Evolutionary conservation across 1,140 invertebrate genomes (phyloP).

Genomic region (Tachypleus tridentatus): DNA sequence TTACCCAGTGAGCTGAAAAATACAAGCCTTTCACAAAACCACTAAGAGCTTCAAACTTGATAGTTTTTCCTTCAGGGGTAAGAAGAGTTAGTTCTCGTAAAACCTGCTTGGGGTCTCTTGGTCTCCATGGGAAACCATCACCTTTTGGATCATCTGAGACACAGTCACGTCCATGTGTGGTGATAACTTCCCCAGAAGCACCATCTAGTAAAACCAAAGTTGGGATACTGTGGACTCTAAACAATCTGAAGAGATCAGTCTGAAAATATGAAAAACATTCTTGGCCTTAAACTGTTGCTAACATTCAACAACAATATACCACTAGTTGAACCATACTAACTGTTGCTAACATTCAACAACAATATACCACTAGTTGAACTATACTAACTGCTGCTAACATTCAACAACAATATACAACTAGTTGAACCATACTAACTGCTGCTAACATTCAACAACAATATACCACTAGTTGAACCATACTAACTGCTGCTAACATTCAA

Average conservation of each 20-base stretch:
- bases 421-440: not conserved
- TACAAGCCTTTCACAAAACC: slow-evolving; percentile 58
- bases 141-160: slow-evolving; percentile 52
- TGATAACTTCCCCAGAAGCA: slow-evolving; percentile 44
- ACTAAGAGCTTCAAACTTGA: slow-evolving; percentile 29
- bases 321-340: not conserved
- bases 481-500: not conserved
- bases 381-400: not conserved
- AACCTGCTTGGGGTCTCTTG: slow-evolving; percentile 43
- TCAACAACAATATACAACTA: not conserved
- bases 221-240: slow-evolving; percentile 57
- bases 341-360: not conserved
- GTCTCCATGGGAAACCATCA: slow-evolving; percentile 55
- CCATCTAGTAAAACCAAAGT: slow-evolving; percentile 57
- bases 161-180: slow-evolving; percentile 50
- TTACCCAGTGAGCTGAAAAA: slow-evolving; percentile 72
- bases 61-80: slow-evolving; percentile 39
- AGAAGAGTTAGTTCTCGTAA: slow-evolving; percentile 48
- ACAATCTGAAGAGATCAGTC: slow-evolving; percentile 54
- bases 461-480: not conserved
- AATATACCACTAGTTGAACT: not conserved
- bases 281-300: not conserved
- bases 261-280: slow-evolving; percentile 30
- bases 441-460: not conserved
- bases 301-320: not conserved